phyloP scores from a whole-genome alignment of 2,797 vertebrate genomes.

The Catharus ustulatus region DNA sequence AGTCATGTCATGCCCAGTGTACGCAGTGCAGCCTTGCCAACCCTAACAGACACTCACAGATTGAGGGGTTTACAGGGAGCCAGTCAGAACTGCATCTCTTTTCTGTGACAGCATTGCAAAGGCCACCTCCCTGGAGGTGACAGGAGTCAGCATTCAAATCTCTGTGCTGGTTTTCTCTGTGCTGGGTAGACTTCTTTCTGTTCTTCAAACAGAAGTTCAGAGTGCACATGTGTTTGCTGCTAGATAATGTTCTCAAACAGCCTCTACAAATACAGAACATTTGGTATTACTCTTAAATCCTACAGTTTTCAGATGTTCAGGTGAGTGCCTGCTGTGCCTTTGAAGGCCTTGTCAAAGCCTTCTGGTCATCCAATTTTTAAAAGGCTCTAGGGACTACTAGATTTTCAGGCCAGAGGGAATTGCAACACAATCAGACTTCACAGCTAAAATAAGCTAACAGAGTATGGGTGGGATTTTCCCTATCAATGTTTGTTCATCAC shows the following conservation, averaged over 20 bases:
- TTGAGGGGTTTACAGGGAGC: neutral
- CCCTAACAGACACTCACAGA: neutral
- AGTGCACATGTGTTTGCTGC: neutral
- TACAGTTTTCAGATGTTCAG: neutral
- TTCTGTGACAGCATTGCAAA: fast-evolving
- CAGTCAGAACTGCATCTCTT: neutral
- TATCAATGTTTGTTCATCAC: neutral
- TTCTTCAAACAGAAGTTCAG: neutral
- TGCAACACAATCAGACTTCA: neutral
- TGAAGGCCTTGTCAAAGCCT: neutral
- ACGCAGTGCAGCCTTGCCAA: neutral
- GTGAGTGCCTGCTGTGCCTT: neutral
- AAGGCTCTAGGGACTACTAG: neutral
- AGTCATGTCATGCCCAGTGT: neutral
- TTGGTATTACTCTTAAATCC: neutral
- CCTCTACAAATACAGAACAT: neutral
- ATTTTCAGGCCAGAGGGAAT: neutral
- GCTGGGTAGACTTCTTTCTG: fast-evolving
- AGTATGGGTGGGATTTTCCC: neutral
- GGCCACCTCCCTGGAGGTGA: neutral
- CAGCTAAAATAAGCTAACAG: neutral
- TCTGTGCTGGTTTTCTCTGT: neutral
- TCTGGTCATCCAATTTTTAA: neutral
- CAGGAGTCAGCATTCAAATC: neutral
- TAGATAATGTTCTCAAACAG: neutral